A percentile compares a stretch with the other conserved stretches of the same genome.
Conservation (phyloP, 2,113 vertebrate genomes). For the Rhizomys pruinosus region DNA sequence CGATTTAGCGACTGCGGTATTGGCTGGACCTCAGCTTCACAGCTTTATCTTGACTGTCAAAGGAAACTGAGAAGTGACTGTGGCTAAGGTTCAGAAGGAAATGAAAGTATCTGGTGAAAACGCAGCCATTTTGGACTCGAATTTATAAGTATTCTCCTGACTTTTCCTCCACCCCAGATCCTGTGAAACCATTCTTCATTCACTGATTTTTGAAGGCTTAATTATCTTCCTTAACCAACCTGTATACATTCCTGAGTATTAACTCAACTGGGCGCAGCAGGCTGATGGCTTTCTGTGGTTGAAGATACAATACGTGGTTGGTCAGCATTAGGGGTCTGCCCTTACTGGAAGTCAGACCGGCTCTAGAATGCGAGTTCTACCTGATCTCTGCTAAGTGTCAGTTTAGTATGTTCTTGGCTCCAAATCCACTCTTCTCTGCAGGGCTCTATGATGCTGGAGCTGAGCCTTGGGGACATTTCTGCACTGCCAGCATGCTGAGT, state of each 20-base stretch:
- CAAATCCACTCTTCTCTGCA: not conserved
- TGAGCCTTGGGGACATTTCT: not conserved
- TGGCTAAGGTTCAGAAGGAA: not conserved
- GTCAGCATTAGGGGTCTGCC: not conserved
- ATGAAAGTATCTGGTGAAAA: not conserved
- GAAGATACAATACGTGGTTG: not conserved
- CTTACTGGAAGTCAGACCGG: not conserved
- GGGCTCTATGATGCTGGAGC: not conserved
- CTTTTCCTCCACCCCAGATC: not conserved
- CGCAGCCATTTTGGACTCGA: not conserved
- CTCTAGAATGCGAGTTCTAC: not conserved
- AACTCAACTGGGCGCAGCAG: not conserved
- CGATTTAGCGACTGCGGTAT: too few species aligned
- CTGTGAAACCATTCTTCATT: not conserved
- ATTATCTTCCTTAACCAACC: not conserved
- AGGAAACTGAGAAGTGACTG: not conserved
- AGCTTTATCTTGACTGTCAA: not conserved
- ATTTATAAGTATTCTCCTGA: not conserved
- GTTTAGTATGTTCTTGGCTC: not conserved
- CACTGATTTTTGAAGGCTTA: not conserved
- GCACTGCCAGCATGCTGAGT: not conserved
- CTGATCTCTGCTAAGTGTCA: not conserved
- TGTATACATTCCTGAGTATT: too few species aligned
- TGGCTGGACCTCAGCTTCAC: not conserved
- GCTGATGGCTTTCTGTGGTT: fast-evolving